Evolutionary conservation across 2,888 invertebrate genomes (phyloP).

Genomic region (Teleiodes luculella): DNA sequence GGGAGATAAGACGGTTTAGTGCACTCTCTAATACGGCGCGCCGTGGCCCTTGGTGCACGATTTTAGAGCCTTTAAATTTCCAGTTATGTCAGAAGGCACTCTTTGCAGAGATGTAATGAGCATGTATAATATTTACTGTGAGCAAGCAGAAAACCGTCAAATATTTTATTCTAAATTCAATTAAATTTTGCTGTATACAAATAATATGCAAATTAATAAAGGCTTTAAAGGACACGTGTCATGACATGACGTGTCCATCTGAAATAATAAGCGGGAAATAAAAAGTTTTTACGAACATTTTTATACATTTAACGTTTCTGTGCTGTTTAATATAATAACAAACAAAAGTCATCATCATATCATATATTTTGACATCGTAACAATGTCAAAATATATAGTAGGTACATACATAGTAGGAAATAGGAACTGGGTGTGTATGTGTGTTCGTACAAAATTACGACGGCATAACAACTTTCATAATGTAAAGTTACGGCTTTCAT

Average conservation of each 20-base stretch:
- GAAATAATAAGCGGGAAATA: no score
- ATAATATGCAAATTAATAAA: no score
- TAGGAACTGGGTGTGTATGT: conserved; percentile 6
- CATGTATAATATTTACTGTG: conserved; percentile 27
- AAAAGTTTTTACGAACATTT: no score
- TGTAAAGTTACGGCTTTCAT: conserved; percentile 34
- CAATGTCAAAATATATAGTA: not conserved
- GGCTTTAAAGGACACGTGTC: no score
- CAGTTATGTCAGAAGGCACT: conserved; percentile 45
- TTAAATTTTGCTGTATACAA: no score
- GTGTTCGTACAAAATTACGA: conserved; percentile 16
- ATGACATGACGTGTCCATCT: no score
- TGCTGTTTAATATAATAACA: no score
- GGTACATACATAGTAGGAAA: conserved; percentile 9
- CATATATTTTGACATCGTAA: not conserved
- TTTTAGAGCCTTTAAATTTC: conserved; percentile 48
- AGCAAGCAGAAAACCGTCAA: no score
- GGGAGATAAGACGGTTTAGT: conserved; percentile 66
- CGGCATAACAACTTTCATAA: conserved; percentile 26
- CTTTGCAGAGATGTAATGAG: conserved; percentile 25
- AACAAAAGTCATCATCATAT: no score
- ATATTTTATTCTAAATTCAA: no score
- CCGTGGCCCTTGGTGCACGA: conserved; percentile 39
- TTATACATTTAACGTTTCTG: no score
- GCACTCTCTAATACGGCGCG: conserved; percentile 48